These are phyloP conservation scores for Trileptium ribeirensis DNA, from an alignment of 2,888 invertebrate genomes.

Conservation along the genomic window DNA sequence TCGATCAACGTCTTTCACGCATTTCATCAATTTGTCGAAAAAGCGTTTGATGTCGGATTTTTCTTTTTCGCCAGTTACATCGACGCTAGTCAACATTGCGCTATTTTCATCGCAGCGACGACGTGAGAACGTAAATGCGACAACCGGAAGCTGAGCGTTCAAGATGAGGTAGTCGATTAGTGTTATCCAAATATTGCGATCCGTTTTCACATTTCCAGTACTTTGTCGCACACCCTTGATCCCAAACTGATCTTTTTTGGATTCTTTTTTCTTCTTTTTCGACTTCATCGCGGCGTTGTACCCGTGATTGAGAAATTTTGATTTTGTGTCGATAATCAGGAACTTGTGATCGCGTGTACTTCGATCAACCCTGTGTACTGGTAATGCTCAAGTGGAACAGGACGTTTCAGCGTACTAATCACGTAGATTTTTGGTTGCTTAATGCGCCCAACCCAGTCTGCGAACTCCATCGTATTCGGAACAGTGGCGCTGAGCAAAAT, in stretches of 20 bases:
- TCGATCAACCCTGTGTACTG: constrained; percentile 56
- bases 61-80: constrained; percentile 75
- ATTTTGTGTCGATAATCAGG: constrained; percentile 69
- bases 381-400: constrained; percentile 89
- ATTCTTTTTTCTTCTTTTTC: constrained; percentile 15
- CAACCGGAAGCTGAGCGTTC: constrained; percentile 78
- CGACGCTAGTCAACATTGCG: constrained; percentile 59
- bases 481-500: constrained; percentile 97
- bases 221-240: background rate
- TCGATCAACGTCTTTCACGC: constrained; percentile 75
- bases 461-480: constrained; percentile 90
- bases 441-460: constrained; percentile 61
- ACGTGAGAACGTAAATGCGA: constrained; percentile 84
- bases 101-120: constrained; percentile 69
- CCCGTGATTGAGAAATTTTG: constrained; percentile 65
- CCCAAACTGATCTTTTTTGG: background rate
- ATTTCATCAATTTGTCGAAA: constrained; percentile 72
- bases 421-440: constrained; percentile 76
- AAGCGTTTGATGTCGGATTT: constrained; percentile 73
- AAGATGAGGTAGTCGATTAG: constrained; percentile 73
- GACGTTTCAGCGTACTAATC: constrained; percentile 81
- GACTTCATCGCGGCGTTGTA: constrained; percentile 35
- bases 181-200: background rate
- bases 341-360: constrained; percentile 58
- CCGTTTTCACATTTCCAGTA: background rate